Percentiles rank a stretch among this genome's conserved stretches.
Conservation (phyloP, 2,888 invertebrate species). For the Melipona bicolor region DNA sequence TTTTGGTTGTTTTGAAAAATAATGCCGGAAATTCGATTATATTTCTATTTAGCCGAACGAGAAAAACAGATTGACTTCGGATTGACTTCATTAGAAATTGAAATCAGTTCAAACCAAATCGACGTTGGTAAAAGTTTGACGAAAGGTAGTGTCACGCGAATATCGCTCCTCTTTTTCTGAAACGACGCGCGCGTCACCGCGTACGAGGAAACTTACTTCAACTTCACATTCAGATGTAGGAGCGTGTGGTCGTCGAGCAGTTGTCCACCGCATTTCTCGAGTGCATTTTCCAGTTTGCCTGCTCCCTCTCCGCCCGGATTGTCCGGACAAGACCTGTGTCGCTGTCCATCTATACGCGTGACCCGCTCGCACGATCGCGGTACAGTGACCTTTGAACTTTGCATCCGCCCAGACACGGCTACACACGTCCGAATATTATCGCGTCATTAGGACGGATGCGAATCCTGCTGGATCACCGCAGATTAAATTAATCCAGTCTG, state of each 20-base stretch:
- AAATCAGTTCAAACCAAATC: too few relatives aligned
- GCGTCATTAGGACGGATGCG: slow-evolving; percentile 58
- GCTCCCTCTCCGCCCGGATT: slow-evolving; percentile 14
- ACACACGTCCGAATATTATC: slow-evolving; percentile 61
- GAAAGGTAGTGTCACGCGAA: too few relatives aligned
- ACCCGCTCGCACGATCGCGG: slow-evolving; percentile 63
- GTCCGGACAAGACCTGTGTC: not conserved
- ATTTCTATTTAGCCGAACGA: too few relatives aligned
- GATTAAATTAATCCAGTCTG: slow-evolving; percentile 59
- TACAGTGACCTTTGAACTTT: slow-evolving; percentile 69
- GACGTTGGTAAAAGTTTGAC: too few relatives aligned
- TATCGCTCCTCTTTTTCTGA: too few relatives aligned
- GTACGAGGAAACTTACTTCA: not conserved
- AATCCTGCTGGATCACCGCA: slow-evolving; percentile 52
- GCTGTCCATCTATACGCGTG: slow-evolving; percentile 52
- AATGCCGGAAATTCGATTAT: not conserved
- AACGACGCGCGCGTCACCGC: too few relatives aligned
- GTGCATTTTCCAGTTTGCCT: slow-evolving; percentile 30
- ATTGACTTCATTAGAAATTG: too few relatives aligned
- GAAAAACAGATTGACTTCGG: too few relatives aligned
- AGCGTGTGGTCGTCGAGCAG: not conserved
- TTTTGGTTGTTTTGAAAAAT: too few relatives aligned
- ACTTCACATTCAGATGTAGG: not conserved
- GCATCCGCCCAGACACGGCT: slow-evolving; percentile 59
- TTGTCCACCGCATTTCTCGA: slow-evolving; percentile 8